Base-by-base conservation (phyloP, 2,888 invertebrate genomes). In the Agrenia bidenticulata region DNA sequence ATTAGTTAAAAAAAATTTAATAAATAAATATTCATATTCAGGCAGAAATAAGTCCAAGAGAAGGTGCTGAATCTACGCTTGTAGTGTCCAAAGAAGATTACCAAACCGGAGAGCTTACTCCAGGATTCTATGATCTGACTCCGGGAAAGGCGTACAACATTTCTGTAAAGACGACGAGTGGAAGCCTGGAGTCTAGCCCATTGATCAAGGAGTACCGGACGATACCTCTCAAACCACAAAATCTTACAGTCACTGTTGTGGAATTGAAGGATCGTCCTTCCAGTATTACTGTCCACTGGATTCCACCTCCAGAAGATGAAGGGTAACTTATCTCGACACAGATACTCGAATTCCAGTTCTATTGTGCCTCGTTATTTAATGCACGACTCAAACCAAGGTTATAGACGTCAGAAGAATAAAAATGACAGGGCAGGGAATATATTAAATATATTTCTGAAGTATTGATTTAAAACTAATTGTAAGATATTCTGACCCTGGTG, bases 71-170 rank as follows among this genome's bases (percentile, higher is more conserved):
- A 19, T 67, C 67, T 11, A 27, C 63, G 19, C 55, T 71, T 15
- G 45, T 64, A 7, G 68, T 71, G 5, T 65, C 70, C 5, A 53
- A 63, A 32, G 62, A 66, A 45, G 67, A 68, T 15, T 71, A 71
- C 53, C 68, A 71, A 54, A 66, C 64, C 55, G 70, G 70, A 9
- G 63, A 61, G n/a, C 58, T 63, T 53, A 67, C 65, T 23, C 68
- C 71, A 39, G 66, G 66, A n/a, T 71, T 71, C 45, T 64, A 63
- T 21, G 61, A 55, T 53, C 61, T 71, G 45, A 61, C 61, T 39
- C 66, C 66, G 37, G 70, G 70, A 7, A 45, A 65, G 59, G 66
- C 62, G 32, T 71, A 71, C 54, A 71, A 64, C 41, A 67, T 71
- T 24, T 71, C 70, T n/a, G 70, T 71, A 19, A 32, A 61, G 7